Percentiles rank a stretch among this genome's conserved stretches.
Evolutionary conservation across 2,113 vertebrate genomes (phyloP).

Genomic region (Seriola quinqueradiata): DNA sequence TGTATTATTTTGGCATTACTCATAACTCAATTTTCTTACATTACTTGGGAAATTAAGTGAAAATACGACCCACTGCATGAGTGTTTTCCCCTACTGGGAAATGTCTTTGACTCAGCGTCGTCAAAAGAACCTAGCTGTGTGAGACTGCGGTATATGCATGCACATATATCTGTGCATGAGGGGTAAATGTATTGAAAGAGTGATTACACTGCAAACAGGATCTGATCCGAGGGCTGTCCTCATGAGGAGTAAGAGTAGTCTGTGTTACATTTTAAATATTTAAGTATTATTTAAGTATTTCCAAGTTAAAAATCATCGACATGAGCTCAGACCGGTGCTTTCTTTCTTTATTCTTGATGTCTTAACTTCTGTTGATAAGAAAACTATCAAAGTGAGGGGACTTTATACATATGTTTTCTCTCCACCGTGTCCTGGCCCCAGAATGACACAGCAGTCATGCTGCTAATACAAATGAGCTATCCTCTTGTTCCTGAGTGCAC

Average conservation of each 20-base stretch:
- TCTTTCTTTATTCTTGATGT: conserved; percentile 5
- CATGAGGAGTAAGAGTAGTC: background rate
- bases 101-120: conserved; percentile 9
- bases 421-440: background rate
- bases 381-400: conserved; percentile 6
- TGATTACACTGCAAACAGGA: background rate
- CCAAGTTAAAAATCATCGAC: background rate
- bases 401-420: conserved; percentile 28
- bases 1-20: background rate
- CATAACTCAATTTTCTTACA: background rate
- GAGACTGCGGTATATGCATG: background rate
- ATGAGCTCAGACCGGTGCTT: background rate
- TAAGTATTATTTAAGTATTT: background rate
- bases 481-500: background rate
- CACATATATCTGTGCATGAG: conserved; percentile 2
- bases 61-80: background rate
- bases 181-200: background rate
- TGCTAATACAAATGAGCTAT: conserved; percentile 27
- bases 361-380: conserved; percentile 7
- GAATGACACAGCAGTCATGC: conserved; percentile 16
- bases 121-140: conserved; percentile 7
- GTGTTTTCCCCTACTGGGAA: conserved; percentile 1
- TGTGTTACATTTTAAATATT: background rate
- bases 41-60: conserved; percentile 8
- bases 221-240: background rate